Conservation (phyloP, 2,797 vertebrate species). For the Molossus molossus region DNA sequence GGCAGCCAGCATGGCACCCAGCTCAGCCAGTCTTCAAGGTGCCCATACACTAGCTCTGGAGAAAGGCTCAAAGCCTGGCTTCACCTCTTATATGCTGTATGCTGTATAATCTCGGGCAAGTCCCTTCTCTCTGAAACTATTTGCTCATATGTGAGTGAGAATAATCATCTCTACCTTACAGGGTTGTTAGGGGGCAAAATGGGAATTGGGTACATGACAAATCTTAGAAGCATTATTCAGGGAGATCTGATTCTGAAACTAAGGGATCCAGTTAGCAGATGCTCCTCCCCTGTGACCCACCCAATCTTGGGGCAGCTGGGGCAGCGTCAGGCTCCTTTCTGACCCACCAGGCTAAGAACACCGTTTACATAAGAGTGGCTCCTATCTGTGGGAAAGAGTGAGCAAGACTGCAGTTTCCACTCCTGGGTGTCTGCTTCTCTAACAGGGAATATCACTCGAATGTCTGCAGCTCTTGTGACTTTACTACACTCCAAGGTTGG, state of each 20-base stretch:
- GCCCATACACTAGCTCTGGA: background rate
- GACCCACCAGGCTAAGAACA: background rate
- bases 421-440: background rate
- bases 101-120: background rate
- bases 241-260: background rate
- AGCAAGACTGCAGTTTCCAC: background rate
- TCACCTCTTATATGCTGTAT: background rate
- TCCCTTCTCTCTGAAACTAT: constrained; percentile 32
- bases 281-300: background rate
- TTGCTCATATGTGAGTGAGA: background rate
- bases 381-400: background rate
- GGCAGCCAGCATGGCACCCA: background rate
- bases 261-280: background rate
- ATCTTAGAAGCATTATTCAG: background rate
- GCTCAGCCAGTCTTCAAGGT: background rate
- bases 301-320: background rate
- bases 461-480: background rate
- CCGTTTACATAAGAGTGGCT: background rate
- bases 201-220: background rate
- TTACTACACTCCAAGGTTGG: background rate
- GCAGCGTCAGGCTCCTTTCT: background rate
- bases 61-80: background rate
- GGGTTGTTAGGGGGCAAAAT: background rate
- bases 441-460: background rate
- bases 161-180: background rate